These are phyloP conservation scores for Meliscaeva auricollis DNA, from an alignment of 2,888 invertebrate species.

Conservation along the genomic window DNA sequence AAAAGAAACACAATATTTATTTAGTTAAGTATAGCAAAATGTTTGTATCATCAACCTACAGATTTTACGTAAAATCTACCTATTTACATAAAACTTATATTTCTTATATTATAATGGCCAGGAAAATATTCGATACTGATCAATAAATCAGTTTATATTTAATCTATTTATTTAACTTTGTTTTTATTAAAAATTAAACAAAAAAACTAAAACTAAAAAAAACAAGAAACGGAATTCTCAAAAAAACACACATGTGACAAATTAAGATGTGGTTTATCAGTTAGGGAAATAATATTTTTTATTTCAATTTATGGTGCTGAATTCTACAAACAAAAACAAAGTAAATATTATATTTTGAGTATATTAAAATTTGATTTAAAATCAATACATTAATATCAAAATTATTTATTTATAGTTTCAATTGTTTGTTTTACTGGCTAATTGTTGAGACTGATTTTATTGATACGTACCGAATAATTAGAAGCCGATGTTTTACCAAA, in stretches of 20 bases:
- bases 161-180: neutral
- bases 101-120: constrained; percentile 1
- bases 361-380: too few species aligned
- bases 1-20: constrained; percentile 8
- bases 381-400: too few species aligned
- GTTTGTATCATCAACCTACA: too few species aligned
- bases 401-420: constrained; percentile 42
- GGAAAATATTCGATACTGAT: constrained; percentile 84
- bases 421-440: constrained; percentile 36
- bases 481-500: constrained; percentile 84
- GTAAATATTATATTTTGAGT: too few species aligned
- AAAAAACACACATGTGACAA: constrained; percentile 63
- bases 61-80: too few species aligned
- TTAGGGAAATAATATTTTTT: too few species aligned
- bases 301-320: too few species aligned
- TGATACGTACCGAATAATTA: constrained; percentile 85
- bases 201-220: constrained; percentile 59
- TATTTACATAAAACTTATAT: too few species aligned
- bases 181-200: constrained; percentile 3
- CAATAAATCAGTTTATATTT: constrained; percentile 83
- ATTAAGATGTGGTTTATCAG: too few species aligned
- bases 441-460: constrained; percentile 83
- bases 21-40: neutral
- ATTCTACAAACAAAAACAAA: constrained; percentile 45
- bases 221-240: constrained; percentile 43